Percentiles rank a stretch among this genome's conserved stretches.
phyloP scores from a whole-genome alignment of 2,888 invertebrate genomes.

The Heliothis peltigera region DNA sequence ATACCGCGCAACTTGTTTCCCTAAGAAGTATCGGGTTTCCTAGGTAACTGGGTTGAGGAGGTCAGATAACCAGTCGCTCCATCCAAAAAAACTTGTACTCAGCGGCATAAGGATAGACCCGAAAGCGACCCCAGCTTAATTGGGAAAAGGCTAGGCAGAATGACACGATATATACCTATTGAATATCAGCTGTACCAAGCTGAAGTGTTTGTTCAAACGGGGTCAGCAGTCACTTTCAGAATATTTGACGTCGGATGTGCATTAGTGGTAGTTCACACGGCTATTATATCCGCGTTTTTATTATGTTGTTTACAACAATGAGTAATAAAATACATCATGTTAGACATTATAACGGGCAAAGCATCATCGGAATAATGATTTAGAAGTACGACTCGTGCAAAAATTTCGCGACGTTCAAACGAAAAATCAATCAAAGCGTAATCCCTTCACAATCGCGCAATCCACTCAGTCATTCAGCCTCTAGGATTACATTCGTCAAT shows the following conservation, averaged over 20 bases:
- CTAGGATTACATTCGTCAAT: constrained; percentile 39
- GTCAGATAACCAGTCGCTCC: too few species aligned
- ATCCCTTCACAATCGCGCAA: constrained; percentile 12
- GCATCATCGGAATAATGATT: not conserved
- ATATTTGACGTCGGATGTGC: constrained; percentile 18
- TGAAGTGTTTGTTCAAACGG: constrained; percentile 35
- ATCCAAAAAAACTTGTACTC: too few species aligned
- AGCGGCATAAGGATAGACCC: too few species aligned
- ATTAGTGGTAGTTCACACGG: constrained; percentile 43
- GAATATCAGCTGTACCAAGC: too few species aligned
- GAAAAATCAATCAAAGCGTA: constrained; percentile 15
- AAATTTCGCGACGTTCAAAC: not conserved
- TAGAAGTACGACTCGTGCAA: not conserved
- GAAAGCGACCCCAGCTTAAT: too few species aligned
- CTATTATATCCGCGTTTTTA: constrained; percentile 35
- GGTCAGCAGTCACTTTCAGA: constrained; percentile 26
- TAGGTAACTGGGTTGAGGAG: too few species aligned
- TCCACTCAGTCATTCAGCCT: constrained; percentile 9
- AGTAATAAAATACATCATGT: constrained; percentile 21
- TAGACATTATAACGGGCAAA: constrained; percentile 10
- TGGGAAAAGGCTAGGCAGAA: too few species aligned
- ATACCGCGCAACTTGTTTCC: too few species aligned
- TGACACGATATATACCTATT: too few species aligned
- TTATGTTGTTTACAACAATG: constrained; percentile 32
- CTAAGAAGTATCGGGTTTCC: too few species aligned